Conservation (phyloP, 2,888 invertebrate species). For the Pyrrhia umbra region DNA sequence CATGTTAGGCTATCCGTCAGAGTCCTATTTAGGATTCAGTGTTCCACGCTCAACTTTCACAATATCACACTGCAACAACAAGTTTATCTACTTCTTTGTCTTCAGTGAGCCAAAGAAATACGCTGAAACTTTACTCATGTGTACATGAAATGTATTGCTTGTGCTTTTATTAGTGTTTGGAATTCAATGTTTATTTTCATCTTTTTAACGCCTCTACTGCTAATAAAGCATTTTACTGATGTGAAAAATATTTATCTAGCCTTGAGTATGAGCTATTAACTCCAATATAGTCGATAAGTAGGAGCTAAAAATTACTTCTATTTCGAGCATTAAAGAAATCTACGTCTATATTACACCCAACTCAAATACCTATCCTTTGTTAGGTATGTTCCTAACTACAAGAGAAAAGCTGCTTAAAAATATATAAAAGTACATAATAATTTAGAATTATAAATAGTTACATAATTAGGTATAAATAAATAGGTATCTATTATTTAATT, state of each 20-base stretch:
- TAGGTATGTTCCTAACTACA: not conserved
- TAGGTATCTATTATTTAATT: not conserved
- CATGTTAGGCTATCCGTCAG: constrained; percentile 59
- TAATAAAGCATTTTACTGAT: not conserved
- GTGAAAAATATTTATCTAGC: not conserved
- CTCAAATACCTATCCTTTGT: not conserved
- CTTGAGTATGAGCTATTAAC: not conserved
- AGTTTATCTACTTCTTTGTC: constrained; percentile 76
- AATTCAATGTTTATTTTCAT: constrained; percentile 27
- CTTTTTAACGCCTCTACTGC: not conserved
- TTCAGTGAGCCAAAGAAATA: constrained; percentile 64
- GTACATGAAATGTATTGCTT: constrained; percentile 36
- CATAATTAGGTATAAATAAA: too few species aligned
- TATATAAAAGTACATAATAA: not conserved
- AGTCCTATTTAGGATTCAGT: constrained; percentile 75
- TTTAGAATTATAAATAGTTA: too few species aligned
- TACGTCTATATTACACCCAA: not conserved
- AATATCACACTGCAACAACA: constrained; percentile 75
- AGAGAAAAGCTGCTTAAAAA: too few species aligned
- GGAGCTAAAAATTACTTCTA: too few species aligned
- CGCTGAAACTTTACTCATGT: constrained; percentile 63
- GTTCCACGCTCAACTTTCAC: constrained; percentile 74
- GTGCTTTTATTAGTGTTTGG: constrained; percentile 30
- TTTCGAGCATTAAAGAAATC: too few species aligned
- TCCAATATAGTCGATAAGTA: too few species aligned